Conservation (phyloP, 2,888 invertebrate species). For the Drosophila antonietae region DNA sequence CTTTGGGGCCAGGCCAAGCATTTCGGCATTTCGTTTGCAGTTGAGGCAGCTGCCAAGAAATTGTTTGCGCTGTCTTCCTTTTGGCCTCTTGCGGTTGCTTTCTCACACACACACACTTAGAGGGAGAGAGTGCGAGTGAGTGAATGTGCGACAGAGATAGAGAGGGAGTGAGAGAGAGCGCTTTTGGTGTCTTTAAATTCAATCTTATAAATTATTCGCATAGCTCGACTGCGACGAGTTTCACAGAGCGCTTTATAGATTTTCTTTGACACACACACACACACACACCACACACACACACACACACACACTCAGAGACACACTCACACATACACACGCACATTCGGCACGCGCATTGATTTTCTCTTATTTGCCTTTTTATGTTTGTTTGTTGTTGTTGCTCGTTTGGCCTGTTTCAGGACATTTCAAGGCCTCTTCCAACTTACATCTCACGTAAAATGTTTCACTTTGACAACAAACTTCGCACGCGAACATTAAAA, state of each 20-base stretch:
- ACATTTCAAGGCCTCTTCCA: slow-evolving; percentile 65
- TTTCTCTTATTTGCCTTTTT: slow-evolving; percentile 58
- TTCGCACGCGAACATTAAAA: slow-evolving; percentile 70
- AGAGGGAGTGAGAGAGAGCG: slow-evolving; percentile 10
- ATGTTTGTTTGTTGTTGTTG: slow-evolving; percentile 22
- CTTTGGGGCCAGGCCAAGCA: slow-evolving; percentile 15
- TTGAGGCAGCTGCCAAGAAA: slow-evolving; percentile 55
- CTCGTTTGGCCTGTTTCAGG: slow-evolving; percentile 46
- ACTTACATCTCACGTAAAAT: slow-evolving; percentile 60
- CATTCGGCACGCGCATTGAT: slow-evolving; percentile 65
- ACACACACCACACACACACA: slow-evolving; percentile 16
- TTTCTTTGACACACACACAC: slow-evolving; percentile 46
- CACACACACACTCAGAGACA: slow-evolving; percentile 15
- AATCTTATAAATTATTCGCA: slow-evolving; percentile 66
- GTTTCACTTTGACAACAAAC: slow-evolving; percentile 61
- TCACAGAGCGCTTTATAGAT: slow-evolving; percentile 65
- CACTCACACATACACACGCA: slow-evolving; percentile 14
- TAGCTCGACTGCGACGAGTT: slow-evolving; percentile 61
- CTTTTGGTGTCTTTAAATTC: slow-evolving; percentile 60
- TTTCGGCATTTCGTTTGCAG: slow-evolving; percentile 41
- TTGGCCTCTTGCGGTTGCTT: slow-evolving; percentile 28
- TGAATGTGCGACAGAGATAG: neutral
- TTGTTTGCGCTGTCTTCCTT: slow-evolving; percentile 36
- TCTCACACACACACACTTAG: neutral
- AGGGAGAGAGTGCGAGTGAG: neutral